Evolutionary conservation across 2,797 vertebrate species (phyloP), one percentile per base, ranked within the genome.

Genomic region (Acanthurus lineatus): DNA sequence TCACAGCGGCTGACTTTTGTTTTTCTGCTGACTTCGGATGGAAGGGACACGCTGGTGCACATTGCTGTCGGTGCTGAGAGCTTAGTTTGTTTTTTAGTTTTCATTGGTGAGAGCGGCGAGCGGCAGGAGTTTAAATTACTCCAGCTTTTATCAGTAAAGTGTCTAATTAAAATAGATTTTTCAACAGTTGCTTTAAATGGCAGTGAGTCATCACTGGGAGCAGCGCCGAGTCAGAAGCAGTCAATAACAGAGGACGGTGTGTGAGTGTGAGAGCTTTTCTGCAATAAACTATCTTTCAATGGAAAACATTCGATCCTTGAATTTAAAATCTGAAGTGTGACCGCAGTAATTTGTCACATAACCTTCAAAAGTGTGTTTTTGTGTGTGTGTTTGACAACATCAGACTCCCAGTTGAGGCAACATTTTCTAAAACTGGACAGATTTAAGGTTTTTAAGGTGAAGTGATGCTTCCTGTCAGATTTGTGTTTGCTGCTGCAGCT

Each of bases 161-260:
- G 40, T 15, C 11, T 80, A 64, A 38, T 70, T 70, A 45, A 76
- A 56, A 72, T 68, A 53, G 68, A 64, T 85, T 85, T 85, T 81
- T 56, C 78, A 76, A 40, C 57, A 19, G 76, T 22, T 64, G 45
- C 69, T 73, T 54, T 49, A 56, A 77, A 56, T 32, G n/a, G 59
- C 6, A 64, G 17, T 75, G 75, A 83, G 66, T 71, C 73, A 72
- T 67, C 9, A 0, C 51, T n/a, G 10, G 51, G 40, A 76, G 44
- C 11, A 0, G 53, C 22, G 72, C 67, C 61, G 57, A 67, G 54
- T 20, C 15, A 17, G 38, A 63, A 4, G 19, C 52, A 0, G 65
- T 57, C 60, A 62, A 28, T 52, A 60, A 59, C 45, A 44, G 47
- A 20, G 20, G 4, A 32, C 19, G 3, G 1, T 65, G 45, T 25